A percentile compares a stretch with the other conserved stretches of the same genome.
phyloP scores from a whole-genome alignment of 2,113 vertebrate species.

The Oryctolagus cuniculus region mOryCun1.1 NC_091450.1:32053501-32054000 shows the following conservation, averaged over 20 bases:
- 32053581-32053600: background rate
- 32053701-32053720: background rate
- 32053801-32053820: background rate
- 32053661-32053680: background rate
- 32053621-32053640: background rate
- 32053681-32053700: background rate
- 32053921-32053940: conserved; percentile 32
- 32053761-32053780: background rate
- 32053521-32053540: background rate
- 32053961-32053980: conserved; percentile 12
- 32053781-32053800: conserved; percentile 24
- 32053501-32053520: background rate
- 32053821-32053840: background rate
- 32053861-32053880: background rate
- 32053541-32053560: background rate
- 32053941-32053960: conserved; percentile 34
- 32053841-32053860: background rate
- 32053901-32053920: background rate
- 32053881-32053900: background rate
- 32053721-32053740: background rate
- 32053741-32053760: background rate
- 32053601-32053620: background rate
- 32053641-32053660: background rate
- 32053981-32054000: conserved; percentile 38
- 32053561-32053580: background rate